Percentiles rank a stretch among this genome's conserved stretches.
Evolutionary conservation across 2,113 vertebrate genomes (phyloP).

Genomic region (Pachypanchax playfairii): DNA sequence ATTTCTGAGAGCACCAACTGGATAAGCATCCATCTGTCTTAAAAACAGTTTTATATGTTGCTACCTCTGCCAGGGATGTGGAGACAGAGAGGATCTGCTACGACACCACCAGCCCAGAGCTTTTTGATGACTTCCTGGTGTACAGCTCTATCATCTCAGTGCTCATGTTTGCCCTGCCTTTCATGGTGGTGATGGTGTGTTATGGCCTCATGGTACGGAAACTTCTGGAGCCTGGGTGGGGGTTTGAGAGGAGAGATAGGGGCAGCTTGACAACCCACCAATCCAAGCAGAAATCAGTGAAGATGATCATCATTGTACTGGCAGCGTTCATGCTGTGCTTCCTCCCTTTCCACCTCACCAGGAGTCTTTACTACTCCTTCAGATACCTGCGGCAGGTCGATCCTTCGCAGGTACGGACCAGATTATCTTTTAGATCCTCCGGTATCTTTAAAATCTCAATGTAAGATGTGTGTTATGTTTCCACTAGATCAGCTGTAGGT

Average conservation of each 20-base stretch:
- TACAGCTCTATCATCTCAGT: conserved; percentile 89
- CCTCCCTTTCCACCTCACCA: conserved; percentile 93
- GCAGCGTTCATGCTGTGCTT: conserved; percentile 91
- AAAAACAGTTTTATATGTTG: not conserved
- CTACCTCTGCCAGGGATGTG: conserved; percentile 45
- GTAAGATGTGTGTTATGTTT: conserved; percentile 3
- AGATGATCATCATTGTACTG: conserved; percentile 93
- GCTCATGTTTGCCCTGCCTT: conserved; percentile 88
- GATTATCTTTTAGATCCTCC: not conserved
- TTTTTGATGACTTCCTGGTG: conserved; percentile 87
- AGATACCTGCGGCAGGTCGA: conserved; percentile 80
- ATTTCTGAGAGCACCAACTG: not conserved
- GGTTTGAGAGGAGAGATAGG: conserved; percentile 62
- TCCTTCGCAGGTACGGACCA: conserved; percentile 55
- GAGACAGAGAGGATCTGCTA: conserved; percentile 81
- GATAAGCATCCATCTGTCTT: not conserved
- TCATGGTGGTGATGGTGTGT: conserved; percentile 87
- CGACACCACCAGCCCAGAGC: conserved; percentile 88
- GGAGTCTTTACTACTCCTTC: conserved; percentile 92
- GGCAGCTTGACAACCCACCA: conserved; percentile 72
- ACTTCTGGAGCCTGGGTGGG: conserved; percentile 82
- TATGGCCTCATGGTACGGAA: conserved; percentile 88
- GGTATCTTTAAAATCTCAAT: not conserved
- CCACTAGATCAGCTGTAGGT: conserved; percentile 81
- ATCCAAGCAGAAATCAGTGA: conserved; percentile 91